Conservation (phyloP, 1,140 invertebrate species). For the Trichomalopsis sarcophagae region DNA sequence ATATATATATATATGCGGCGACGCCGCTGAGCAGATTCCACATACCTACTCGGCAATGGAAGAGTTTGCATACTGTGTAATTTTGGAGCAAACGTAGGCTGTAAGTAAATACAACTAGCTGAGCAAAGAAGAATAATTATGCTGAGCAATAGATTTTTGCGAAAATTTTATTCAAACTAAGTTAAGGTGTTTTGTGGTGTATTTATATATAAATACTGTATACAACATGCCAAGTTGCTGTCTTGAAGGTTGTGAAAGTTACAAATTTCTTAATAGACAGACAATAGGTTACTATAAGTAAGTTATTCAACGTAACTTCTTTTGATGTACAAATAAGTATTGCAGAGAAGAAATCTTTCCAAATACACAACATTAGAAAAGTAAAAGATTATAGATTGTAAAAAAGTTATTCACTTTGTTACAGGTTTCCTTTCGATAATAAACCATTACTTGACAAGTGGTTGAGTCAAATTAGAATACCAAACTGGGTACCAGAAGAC, state of each 20-base stretch:
- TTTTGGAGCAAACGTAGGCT: too few relatives aligned
- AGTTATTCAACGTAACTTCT: conserved; percentile 28
- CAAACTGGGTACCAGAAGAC: conserved; percentile 51
- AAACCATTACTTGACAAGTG: conserved; percentile 55
- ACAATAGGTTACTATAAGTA: conserved; percentile 53
- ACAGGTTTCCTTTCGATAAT: conserved; percentile 57
- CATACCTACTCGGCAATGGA: too few relatives aligned
- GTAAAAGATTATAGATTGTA: too few relatives aligned
- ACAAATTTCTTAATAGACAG: conserved; percentile 46
- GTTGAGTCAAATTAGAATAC: conserved; percentile 53
- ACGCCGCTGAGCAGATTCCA: too few relatives aligned
- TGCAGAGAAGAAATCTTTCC: background rate
- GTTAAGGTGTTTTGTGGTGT: background rate
- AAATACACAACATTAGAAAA: background rate
- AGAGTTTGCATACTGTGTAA: too few relatives aligned
- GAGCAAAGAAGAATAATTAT: too few relatives aligned
- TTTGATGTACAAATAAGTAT: background rate
- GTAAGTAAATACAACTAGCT: too few relatives aligned
- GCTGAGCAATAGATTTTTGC: background rate
- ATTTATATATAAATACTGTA: background rate
- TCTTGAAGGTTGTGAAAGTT: conserved; percentile 52
- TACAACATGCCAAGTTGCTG: conserved; percentile 52
- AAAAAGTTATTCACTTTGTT: conserved; percentile 21
- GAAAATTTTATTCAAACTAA: background rate
- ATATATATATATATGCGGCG: too few relatives aligned